Conservation (phyloP, 1,140 invertebrate genomes). For the Sitodiplosis mosellana region DNA sequence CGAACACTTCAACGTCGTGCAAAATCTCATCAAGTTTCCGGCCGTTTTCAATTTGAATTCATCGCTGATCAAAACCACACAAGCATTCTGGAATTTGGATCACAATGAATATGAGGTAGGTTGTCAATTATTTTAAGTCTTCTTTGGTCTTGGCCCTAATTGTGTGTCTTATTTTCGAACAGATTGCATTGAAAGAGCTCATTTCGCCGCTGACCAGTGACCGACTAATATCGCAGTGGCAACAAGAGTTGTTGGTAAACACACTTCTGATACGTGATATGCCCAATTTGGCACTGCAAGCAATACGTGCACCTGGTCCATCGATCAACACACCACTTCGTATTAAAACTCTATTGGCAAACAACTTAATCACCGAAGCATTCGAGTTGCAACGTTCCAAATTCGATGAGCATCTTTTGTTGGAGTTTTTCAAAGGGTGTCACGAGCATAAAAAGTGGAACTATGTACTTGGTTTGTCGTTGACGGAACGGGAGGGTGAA, state of each 20-base stretch:
- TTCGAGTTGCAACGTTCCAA: slow-evolving; percentile 14
- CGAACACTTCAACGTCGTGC: slow-evolving; percentile 29
- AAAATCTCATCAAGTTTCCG: slow-evolving; percentile 53
- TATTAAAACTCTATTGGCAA: slow-evolving; percentile 14
- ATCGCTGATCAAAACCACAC: slow-evolving; percentile 50
- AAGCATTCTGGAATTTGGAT: slow-evolving; percentile 74
- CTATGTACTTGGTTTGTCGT: slow-evolving; percentile 12
- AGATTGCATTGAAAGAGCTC: slow-evolving; percentile 33
- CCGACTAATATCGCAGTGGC: slow-evolving; percentile 28
- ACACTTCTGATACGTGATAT: slow-evolving; percentile 9
- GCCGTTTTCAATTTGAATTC: slow-evolving; percentile 50
- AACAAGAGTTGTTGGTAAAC: slow-evolving; percentile 18
- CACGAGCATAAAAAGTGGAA: slow-evolving; percentile 9
- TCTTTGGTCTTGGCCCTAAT: not conserved
- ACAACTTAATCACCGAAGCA: slow-evolving; percentile 16
- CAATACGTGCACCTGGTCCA: slow-evolving; percentile 7
- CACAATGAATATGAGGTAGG: slow-evolving; percentile 49
- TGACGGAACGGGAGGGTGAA: slow-evolving; percentile 14
- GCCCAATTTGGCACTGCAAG: slow-evolving; percentile 9
- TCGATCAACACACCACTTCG: slow-evolving; percentile 7
- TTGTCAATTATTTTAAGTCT: not conserved
- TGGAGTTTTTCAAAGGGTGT: slow-evolving; percentile 16
- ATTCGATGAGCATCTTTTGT: slow-evolving; percentile 11
- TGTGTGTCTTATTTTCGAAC: slow-evolving; percentile 6
- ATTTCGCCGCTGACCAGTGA: slow-evolving; percentile 22